Evolutionary conservation across 2,797 vertebrate species (phyloP), one percentile per base, ranked within the genome.

Genomic region (Eleutherodactylus coqui): DNA sequence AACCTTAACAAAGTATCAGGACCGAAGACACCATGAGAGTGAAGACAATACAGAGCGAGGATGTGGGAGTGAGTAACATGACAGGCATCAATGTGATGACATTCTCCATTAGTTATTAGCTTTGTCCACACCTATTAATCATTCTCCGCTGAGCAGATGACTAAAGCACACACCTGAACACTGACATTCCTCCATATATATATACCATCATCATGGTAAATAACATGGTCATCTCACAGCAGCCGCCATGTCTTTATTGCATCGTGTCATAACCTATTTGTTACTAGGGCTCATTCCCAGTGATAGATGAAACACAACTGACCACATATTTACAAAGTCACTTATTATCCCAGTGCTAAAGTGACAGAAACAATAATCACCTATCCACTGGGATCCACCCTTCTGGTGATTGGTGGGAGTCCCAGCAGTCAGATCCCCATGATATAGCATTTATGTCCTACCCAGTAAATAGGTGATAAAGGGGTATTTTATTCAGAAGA

Each of bases 121-220:
- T 51, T 77, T 67, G 45, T 67, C 82, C 73, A 76, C 83, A 69
- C 83, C 83, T 84, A 24, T 17, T 69, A 84, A 84, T 84, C 75
- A 78, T 11, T 36, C 10, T 41, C 43, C 19, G n/a, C 13, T 13
- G 38, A 76, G 60, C 32, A 9, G 41, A 51, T 84, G 75, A 84
- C 83, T 84, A 84, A 84, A 53, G 58, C 32, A 78, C 60, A 84
- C 83, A 69, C 83, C 83, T 84, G 16, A 64, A 64, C 53, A 51
- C 27, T 41, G 21, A 75, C 27, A 83, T 82, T 82, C 80, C 80
- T 82, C 53, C 16, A 43, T 60, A 78, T 78, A 16, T 78, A 16
- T 79, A 41, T 60, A 79, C 32, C 38, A 7, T 55, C 29, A 77
- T 77, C 49, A 77, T 55, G 27, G 29, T n/a, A 77, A 36, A 36